phyloP scores from a whole-genome alignment of 2,888 invertebrate genomes.

The Caenorhabditis angaria region DNA sequence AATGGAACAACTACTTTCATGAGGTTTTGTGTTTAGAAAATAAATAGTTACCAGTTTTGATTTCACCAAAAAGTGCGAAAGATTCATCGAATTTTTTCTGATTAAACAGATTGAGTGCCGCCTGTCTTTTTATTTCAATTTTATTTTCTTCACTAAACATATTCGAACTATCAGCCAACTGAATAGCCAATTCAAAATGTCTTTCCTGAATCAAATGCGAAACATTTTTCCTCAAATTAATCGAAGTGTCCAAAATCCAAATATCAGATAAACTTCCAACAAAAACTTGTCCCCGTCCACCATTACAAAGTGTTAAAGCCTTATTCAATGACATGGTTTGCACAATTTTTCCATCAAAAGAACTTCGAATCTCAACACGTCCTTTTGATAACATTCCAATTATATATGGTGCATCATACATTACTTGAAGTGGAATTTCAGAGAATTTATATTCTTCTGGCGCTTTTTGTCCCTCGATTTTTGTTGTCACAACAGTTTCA shows the following conservation, averaged over 20 bases:
- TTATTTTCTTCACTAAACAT: conserved; percentile 56
- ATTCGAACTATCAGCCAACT: conserved; percentile 60
- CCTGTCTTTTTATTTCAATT: conserved; percentile 83
- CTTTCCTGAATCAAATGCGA: conserved; percentile 85
- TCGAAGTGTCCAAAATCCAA: conserved; percentile 86
- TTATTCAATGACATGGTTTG: conserved; percentile 81
- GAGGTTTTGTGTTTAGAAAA: too few species aligned
- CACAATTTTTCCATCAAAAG: conserved; percentile 83
- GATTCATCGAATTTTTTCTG: conserved; percentile 88
- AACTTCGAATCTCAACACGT: conserved; percentile 85
- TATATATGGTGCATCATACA: conserved; percentile 90
- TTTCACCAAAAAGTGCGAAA: conserved; percentile 78
- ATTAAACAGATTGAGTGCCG: conserved; percentile 89
- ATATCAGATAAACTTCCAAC: conserved; percentile 52
- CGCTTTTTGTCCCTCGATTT: conserved; percentile 23
- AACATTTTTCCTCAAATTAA: conserved; percentile 83
- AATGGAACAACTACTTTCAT: too few species aligned
- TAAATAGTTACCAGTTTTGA: conserved; percentile 34
- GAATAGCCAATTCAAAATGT: conserved; percentile 87
- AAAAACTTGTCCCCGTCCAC: conserved; percentile 52
- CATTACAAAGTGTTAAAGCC: conserved; percentile 42
- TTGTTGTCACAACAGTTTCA: conserved; percentile 31
- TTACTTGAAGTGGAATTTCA: conserved; percentile 42
- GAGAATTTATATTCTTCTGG: conserved; percentile 26
- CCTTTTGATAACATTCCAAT: conserved; percentile 82